Evolutionary conservation across 1,140 invertebrate genomes (phyloP).

Genomic region (Eurosta solidaginis): DNA sequence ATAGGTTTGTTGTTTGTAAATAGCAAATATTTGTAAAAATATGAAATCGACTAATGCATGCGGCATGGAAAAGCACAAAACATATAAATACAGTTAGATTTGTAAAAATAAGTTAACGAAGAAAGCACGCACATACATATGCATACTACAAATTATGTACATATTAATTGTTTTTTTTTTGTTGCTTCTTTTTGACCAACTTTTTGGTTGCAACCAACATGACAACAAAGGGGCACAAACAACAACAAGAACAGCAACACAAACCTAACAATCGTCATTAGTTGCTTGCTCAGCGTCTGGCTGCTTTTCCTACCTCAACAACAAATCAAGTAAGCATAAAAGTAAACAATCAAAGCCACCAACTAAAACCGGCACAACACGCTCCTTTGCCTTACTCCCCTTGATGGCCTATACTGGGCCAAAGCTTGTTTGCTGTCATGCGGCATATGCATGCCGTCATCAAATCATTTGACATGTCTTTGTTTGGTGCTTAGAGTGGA

Average conservation of each 20-base stretch:
- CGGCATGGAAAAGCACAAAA: background rate
- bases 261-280: background rate
- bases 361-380: background rate
- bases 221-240: background rate
- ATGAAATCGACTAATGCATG: background rate
- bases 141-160: background rate
- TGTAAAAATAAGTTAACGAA: background rate
- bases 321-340: conserved; percentile 19
- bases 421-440: background rate
- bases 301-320: background rate
- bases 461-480: background rate
- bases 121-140: background rate
- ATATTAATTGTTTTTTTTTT: background rate
- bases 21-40: conserved; percentile 15
- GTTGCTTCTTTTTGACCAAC: conserved; percentile 2
- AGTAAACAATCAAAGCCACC: background rate
- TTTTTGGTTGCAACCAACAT: background rate
- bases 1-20: too few species aligned
- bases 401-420: background rate
- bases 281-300: conserved; percentile 18
- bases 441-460: background rate
- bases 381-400: background rate
- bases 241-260: background rate
- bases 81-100: background rate
- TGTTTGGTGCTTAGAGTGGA: background rate